These are phyloP conservation scores for Megalops cyprinoides DNA, from an alignment of 2,797 vertebrate species.

Conservation along the genomic window DNA sequence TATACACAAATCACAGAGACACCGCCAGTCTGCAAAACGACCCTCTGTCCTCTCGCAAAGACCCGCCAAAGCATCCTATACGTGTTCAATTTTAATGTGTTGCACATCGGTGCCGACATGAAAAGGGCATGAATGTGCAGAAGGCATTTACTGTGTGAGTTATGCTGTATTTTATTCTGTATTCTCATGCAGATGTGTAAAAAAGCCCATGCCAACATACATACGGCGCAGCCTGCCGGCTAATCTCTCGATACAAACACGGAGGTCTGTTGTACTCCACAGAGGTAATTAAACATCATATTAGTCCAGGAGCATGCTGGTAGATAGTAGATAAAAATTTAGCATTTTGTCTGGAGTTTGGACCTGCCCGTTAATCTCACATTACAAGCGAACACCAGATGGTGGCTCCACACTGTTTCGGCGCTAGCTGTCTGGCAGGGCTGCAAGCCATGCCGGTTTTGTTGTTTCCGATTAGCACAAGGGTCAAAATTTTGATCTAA, in stretches of 20 bases:
- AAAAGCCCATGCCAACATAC: too few species aligned
- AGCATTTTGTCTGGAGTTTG: conserved; percentile 32
- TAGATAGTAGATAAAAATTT: conserved; percentile 30
- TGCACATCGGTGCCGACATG: neutral
- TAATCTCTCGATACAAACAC: too few species aligned
- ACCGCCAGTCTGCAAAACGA: too few species aligned
- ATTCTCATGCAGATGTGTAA: too few species aligned
- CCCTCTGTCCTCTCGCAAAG: too few species aligned
- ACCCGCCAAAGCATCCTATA: too few species aligned
- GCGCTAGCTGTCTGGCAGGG: conserved; percentile 27
- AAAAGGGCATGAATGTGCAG: too few species aligned
- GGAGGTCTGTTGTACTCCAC: neutral
- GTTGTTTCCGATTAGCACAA: conserved; percentile 27
- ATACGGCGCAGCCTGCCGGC: too few species aligned
- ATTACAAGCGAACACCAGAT: conserved; percentile 45
- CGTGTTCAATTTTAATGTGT: neutral
- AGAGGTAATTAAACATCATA: conserved; percentile 3
- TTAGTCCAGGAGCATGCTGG: conserved; percentile 15
- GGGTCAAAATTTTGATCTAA: conserved; percentile 32
- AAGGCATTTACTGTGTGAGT: too few species aligned
- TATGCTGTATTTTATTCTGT: too few species aligned
- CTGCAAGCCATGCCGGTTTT: conserved; percentile 5
- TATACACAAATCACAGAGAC: neutral
- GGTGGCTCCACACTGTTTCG: conserved; percentile 33
- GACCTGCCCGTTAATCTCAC: conserved; percentile 38